A percentile compares a stretch with the other conserved stretches of the same genome.
Evolutionary conservation across 2,888 invertebrate species (phyloP).

Genomic region (Mantis religiosa): DNA sequence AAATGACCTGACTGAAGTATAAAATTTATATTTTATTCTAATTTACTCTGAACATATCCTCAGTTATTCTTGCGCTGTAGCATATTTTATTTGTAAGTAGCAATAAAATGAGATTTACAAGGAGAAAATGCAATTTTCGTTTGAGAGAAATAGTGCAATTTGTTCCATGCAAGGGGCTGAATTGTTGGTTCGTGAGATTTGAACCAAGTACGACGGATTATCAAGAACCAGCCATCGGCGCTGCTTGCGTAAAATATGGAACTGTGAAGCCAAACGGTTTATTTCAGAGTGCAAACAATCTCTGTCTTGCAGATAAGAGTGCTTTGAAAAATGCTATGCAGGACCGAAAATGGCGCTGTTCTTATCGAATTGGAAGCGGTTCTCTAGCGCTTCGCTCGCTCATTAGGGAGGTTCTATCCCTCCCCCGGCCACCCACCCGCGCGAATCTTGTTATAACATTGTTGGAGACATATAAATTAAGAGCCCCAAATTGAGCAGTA

Average conservation of each 20-base stretch:
- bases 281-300: background rate
- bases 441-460: background rate
- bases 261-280: background rate
- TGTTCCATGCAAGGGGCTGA: no score
- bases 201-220: background rate
- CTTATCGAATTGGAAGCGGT: background rate
- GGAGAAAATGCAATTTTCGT: no score
- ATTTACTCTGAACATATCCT: no score
- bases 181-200: background rate
- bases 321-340: background rate
- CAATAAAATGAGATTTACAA: no score
- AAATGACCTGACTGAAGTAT: no score
- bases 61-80: no score
- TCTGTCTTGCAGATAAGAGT: background rate
- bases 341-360: background rate
- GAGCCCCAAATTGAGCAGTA: background rate
- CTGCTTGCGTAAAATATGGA: background rate
- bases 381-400: background rate
- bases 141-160: no score
- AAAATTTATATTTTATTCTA: no score
- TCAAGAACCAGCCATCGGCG: background rate
- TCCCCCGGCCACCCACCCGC: background rate
- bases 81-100: no score
- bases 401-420: background rate
- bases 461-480: slow-evolving; percentile 2